Base-by-base conservation (phyloP, 2,888 invertebrate species). In the Metacarcinus magister region DNA sequence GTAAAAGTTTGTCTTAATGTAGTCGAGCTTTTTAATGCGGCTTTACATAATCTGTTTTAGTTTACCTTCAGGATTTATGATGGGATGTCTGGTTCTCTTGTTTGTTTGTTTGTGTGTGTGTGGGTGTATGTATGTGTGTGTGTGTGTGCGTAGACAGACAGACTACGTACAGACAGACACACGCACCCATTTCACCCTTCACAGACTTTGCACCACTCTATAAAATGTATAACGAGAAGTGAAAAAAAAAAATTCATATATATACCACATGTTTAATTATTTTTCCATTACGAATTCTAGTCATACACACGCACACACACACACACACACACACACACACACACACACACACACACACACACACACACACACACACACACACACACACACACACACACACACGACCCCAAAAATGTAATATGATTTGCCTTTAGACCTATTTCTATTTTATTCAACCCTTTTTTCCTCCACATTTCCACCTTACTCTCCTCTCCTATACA, bases 291-390 rank as follows among this genome's bases (percentile, higher is more conserved):
- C n/a, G 23, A 67, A 67, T 67, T 67, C 67, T n/a, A 0, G 67
- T 23, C 67, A 82, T 32, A 32, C 32, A 32, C 32, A 82, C 32
- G 32, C 82, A 32, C 82, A 32, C 82, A 32, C 82, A 82, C 82
- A 82, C 82, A 32, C 82, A 32, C 32, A 28, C 28, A 75, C 28
- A 75, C 75, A 60, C 75, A 28, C 75, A 28, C 75, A 28, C 75
- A 75, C 75, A 75, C 75, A 75, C 75, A 75, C 75, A 75, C 75
- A 75, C 75, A 75, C 75, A 75, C 75, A 75, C 75, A 75, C 75
- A 75, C 75, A 75, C 75, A 75, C 75, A 75, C 75, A 75, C 75
- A 75, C 75, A 75, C 75, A 75, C 75, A 75, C 67, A 67, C 67
- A 67, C 67, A 67, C 67, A 67, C 67, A 67, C 67, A n/a, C n/a